Evolutionary conservation across 2,113 vertebrate species (phyloP).

Genomic region (Erpornis zantholeuca): DNA sequence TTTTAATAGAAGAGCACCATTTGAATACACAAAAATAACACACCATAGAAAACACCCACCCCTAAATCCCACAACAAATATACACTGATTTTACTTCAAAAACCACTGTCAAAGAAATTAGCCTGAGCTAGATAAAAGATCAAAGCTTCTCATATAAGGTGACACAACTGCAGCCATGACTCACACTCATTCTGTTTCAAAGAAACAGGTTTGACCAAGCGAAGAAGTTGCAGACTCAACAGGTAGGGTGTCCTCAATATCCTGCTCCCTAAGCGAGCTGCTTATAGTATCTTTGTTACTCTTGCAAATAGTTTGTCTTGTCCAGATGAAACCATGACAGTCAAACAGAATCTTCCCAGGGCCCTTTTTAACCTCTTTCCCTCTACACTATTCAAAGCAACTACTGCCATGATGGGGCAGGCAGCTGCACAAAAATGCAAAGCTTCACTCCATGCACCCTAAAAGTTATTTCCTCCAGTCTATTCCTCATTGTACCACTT

Average conservation of each 20-base stretch:
- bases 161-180: neutral
- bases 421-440: neutral
- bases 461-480: neutral
- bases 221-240: neutral
- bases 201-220: neutral
- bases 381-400: neutral
- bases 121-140: neutral
- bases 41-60: neutral
- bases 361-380: neutral
- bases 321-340: neutral
- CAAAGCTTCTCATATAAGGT: neutral
- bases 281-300: neutral
- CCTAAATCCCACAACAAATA: neutral
- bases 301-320: neutral
- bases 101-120: neutral
- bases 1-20: neutral
- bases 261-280: neutral
- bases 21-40: neutral
- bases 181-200: neutral
- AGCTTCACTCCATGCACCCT: neutral
- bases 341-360: neutral
- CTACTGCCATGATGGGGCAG: neutral
- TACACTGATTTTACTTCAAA: neutral
- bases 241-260: neutral
- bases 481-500: neutral